phyloP scores from a whole-genome alignment of 1,140 invertebrate species.

The Acromyrmex heyeri region DNA sequence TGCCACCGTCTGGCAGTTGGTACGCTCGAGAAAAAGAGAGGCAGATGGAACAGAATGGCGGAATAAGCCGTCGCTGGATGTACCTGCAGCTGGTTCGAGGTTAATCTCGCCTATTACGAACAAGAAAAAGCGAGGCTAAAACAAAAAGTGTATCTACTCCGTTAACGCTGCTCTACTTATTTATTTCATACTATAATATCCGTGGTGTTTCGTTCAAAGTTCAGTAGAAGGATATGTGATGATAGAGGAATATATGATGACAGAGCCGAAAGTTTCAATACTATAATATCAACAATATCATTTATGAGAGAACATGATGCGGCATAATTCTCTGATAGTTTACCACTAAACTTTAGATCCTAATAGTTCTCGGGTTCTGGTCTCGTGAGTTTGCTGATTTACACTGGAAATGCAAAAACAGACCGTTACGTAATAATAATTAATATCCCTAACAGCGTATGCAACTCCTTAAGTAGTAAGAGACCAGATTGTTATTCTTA shows the following conservation, averaged over 20 bases:
- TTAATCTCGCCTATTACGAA: slow-evolving; percentile 57
- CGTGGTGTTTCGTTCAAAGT: background rate
- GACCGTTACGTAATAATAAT: slow-evolving; percentile 9
- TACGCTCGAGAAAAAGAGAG: slow-evolving; percentile 40
- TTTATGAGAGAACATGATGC: slow-evolving; percentile 49
- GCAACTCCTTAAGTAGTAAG: background rate
- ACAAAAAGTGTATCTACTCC: slow-evolving; percentile 30
- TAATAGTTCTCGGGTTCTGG: background rate
- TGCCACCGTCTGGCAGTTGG: slow-evolving; percentile 65
- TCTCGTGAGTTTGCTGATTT: background rate
- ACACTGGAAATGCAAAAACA: slow-evolving; percentile 17
- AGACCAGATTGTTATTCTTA: background rate
- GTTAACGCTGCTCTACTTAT: slow-evolving; percentile 43
- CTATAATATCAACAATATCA: slow-evolving; percentile 14
- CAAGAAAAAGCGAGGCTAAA: slow-evolving; percentile 22
- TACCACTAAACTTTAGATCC: slow-evolving; percentile 21
- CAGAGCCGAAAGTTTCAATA: background rate
- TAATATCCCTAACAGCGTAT: background rate
- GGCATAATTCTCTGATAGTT: slow-evolving; percentile 42
- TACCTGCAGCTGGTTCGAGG: slow-evolving; percentile 52
- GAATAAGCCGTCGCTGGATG: slow-evolving; percentile 35
- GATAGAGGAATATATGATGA: background rate
- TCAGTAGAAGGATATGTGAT: background rate
- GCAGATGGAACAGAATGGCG: slow-evolving; percentile 39
- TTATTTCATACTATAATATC: background rate